Percentiles rank a stretch among this genome's conserved stretches.
These are phyloP conservation scores for Tipula vernalis DNA, from an alignment of 2,888 invertebrate species.

Conservation along the genomic window DNA sequence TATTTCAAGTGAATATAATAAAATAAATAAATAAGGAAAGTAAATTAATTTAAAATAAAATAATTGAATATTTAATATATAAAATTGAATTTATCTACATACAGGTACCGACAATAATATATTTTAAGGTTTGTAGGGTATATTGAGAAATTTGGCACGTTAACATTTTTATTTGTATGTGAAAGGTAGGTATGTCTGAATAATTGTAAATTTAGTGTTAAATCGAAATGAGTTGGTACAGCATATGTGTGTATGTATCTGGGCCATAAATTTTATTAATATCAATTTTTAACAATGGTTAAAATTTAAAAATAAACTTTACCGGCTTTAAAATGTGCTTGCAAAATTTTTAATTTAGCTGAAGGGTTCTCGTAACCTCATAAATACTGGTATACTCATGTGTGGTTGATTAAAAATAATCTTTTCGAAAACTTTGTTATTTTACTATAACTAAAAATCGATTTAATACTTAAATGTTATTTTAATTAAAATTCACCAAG, in stretches of 20 bases:
- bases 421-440: neutral
- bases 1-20: neutral
- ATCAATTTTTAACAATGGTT: neutral
- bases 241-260: neutral
- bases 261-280: neutral
- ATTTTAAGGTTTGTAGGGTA: neutral
- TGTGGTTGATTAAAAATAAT: neutral
- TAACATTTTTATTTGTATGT: neutral
- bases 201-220: neutral
- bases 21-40: conserved; percentile 4
- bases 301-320: neutral
- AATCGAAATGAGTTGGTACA: neutral
- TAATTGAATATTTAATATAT: neutral
- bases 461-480: neutral
- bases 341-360: neutral
- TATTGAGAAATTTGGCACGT: neutral
- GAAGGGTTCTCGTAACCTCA: neutral
- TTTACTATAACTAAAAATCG: neutral
- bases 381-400: neutral
- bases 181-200: neutral
- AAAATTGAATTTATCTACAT: neutral
- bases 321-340: neutral
- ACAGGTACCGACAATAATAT: neutral
- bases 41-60: neutral
- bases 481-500: neutral